Percentiles rank a stretch among this genome's conserved stretches.
Evolutionary conservation across 2,888 invertebrate genomes (phyloP).

Genomic region (Drosophila heteroneura): DNA sequence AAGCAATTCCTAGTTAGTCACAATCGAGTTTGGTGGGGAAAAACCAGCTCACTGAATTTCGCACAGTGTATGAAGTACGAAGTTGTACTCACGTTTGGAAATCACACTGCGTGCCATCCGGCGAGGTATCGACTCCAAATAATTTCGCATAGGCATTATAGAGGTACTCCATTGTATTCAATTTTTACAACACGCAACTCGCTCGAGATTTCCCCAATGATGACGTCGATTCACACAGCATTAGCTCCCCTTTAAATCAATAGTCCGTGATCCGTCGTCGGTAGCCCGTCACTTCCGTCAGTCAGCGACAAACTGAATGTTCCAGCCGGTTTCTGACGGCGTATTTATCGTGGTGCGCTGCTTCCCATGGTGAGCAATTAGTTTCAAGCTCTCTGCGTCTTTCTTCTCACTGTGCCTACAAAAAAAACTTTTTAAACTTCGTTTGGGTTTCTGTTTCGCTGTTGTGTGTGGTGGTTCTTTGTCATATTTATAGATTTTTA

Average conservation of each 20-base stretch:
- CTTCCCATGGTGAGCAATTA: constrained; percentile 55
- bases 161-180: constrained; percentile 74
- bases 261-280: background rate
- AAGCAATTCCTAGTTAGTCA: background rate
- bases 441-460: constrained; percentile 15
- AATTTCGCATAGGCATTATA: constrained; percentile 68
- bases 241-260: constrained; percentile 46
- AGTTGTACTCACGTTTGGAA: constrained; percentile 58
- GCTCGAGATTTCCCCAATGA: constrained; percentile 18
- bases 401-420: constrained; percentile 6
- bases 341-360: constrained; percentile 47
- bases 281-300: constrained; percentile 55
- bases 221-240: constrained; percentile 15
- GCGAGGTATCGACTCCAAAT: constrained; percentile 44
- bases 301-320: constrained; percentile 59
- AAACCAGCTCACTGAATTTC: background rate
- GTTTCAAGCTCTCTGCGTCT: constrained; percentile 13
- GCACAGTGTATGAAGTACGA: constrained; percentile 11
- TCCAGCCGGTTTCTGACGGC: constrained; percentile 59
- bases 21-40: background rate
- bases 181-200: constrained; percentile 27
- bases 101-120: constrained; percentile 36
- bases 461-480: constrained; percentile 26
- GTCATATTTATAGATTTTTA: constrained; percentile 23
- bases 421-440: constrained; percentile 42